These are phyloP conservation scores for Myopa testacea DNA, from an alignment of 2,888 invertebrate genomes.

Conservation along the genomic window DNA sequence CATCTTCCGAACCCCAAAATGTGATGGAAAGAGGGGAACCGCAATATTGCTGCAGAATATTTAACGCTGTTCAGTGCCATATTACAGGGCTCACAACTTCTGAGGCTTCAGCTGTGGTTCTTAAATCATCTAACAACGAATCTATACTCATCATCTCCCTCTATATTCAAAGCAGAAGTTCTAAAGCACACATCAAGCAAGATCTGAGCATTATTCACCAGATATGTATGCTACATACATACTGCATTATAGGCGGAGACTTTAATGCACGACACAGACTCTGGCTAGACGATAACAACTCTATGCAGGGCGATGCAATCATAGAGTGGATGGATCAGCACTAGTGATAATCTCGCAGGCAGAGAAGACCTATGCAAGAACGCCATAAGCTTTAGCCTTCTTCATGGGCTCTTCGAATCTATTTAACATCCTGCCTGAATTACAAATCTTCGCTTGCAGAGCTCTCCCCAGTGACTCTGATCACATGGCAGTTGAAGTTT, in stretches of 20 bases:
- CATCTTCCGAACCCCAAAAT: not conserved
- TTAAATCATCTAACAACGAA: not conserved
- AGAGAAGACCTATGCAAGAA: not conserved
- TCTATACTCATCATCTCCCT: not conserved
- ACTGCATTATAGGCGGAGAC: not conserved
- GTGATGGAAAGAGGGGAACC: slow-evolving; percentile 4
- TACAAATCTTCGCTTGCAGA: not conserved
- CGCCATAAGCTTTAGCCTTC: not conserved
- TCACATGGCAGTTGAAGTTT: not conserved
- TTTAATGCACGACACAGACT: slow-evolving; percentile 7
- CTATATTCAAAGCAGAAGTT: not conserved
- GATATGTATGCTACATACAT: not conserved
- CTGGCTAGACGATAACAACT: not conserved
- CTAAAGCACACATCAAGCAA: not conserved
- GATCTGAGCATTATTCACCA: not conserved
- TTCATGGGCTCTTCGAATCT: not conserved
- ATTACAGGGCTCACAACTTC: not conserved
- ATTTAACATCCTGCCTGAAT: not conserved
- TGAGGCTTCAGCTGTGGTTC: not conserved
- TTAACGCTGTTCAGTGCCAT: not conserved
- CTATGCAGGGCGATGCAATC: not conserved
- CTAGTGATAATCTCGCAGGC: not conserved
- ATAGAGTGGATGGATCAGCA: not conserved
- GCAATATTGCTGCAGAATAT: not conserved
- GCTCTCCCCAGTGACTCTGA: not conserved